Base-by-base conservation (phyloP, 1,140 invertebrate species). In the Lamellibrachia luymesi region DNA sequence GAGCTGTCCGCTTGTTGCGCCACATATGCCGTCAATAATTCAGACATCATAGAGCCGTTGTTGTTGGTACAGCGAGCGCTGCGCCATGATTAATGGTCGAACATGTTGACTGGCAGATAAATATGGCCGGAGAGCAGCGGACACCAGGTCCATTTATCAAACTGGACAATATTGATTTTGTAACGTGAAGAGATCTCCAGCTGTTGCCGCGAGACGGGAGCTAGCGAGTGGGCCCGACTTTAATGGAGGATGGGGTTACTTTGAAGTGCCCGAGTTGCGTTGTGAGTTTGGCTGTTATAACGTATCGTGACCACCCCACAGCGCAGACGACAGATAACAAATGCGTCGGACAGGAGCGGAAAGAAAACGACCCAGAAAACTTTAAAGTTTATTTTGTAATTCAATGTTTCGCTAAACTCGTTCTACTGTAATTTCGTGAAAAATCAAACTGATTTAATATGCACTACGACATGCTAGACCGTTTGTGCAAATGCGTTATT, bases 21-120 rank as follows among this genome's bases (percentile, higher is more conserved):
- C 64, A 80, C 64, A 80, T 8, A 80, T 80, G 64, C 64, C 64
- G 64, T 80, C 64, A 80, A 80, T 80, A 80, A 80, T 80, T 80
- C 64, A 80, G 64, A 80, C 64, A 80, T 80, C 64, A 80, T 80
- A 80, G 64, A 80, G 64, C 64, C 64, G 64, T 80, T 80, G 64
- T 80, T 80, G 64, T 80, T 80, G 64, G 64, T 80, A 80, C 64
- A 80, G 64, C 64, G 1, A 80, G 64, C 64, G 13, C 8, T 8
- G 4, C 7, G 5, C 64, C 13, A 80, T 80, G 64, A 80, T 80
- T 80, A 22, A 80, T 80, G 64, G 64, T 22, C 64, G 64, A 22
- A 80, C 64, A 80, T 80, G 64, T 80, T 80, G 64, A 80, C 64
- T 80, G 64, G 64, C 64, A 80, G 64, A 80, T 80, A 80, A 80